Evolutionary conservation across 2,113 vertebrate genomes (phyloP).

Genomic region (Thryonomys swinderianus): DNA sequence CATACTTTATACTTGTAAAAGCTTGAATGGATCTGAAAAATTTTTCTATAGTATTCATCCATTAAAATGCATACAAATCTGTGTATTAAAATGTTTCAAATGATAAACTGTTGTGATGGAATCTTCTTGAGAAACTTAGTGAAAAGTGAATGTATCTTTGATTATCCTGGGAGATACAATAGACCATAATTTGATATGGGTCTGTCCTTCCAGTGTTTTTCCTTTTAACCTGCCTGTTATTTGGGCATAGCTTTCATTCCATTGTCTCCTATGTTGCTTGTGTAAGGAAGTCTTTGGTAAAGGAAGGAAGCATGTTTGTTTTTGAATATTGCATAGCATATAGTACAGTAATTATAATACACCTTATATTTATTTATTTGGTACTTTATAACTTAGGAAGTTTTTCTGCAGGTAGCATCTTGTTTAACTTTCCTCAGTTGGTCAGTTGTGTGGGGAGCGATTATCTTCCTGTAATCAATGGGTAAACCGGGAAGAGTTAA

Average conservation of each 20-base stretch:
- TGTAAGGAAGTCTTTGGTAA: neutral
- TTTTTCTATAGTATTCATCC: neutral
- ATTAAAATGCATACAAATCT: neutral
- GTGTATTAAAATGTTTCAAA: neutral
- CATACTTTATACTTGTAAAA: neutral
- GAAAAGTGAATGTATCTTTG: neutral
- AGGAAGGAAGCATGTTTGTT: neutral
- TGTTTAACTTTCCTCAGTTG: neutral
- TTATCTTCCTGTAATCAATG: neutral
- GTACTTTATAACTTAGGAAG: neutral
- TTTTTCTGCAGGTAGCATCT: neutral
- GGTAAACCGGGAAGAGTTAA: neutral
- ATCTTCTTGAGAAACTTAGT: neutral
- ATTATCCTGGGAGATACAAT: neutral
- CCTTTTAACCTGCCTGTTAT: neutral
- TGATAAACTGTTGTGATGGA: neutral
- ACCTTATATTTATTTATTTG: neutral
- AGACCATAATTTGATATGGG: neutral
- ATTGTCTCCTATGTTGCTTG: slow-evolving; percentile 4
- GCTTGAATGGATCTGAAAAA: neutral
- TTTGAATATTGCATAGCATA: neutral
- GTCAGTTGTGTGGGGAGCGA: neutral
- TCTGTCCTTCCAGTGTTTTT: neutral
- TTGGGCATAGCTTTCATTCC: neutral
- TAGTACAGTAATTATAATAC: neutral